phyloP scores from a whole-genome alignment of 2,113 vertebrate species.

The Isichthys henryi region DNA sequence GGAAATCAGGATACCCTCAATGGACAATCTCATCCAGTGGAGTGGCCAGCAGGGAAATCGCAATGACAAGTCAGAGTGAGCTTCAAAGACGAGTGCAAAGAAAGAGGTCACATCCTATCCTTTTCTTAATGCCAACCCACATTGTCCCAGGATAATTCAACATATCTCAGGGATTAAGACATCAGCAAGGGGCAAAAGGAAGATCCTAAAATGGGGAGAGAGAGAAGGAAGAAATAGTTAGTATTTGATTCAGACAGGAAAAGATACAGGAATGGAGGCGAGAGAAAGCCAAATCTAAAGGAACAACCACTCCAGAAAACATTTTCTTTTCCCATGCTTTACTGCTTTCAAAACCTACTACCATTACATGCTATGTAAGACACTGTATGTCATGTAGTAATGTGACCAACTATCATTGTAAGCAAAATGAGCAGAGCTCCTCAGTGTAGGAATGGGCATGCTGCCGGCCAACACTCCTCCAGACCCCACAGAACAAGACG shows the following conservation, averaged over 20 bases:
- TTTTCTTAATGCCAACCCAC: background rate
- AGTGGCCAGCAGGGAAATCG: background rate
- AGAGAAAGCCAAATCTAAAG: background rate
- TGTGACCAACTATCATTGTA: background rate
- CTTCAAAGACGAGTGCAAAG: background rate
- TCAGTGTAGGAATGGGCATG: background rate
- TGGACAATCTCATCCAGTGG: background rate
- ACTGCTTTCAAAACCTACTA: background rate
- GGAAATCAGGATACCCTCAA: background rate
- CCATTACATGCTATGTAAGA: background rate
- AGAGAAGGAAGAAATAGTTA: background rate
- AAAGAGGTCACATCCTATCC: background rate
- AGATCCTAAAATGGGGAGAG: background rate
- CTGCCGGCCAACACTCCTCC: background rate
- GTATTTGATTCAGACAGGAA: background rate
- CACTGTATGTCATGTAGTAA: background rate
- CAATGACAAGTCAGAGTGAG: background rate
- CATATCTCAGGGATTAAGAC: background rate
- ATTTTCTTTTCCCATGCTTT: background rate
- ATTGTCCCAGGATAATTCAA: background rate
- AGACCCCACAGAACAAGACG: background rate
- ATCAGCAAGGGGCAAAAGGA: background rate
- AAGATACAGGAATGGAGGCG: background rate
- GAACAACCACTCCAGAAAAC: background rate
- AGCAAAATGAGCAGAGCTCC: background rate